Conservation (phyloP, 1,140 invertebrate species). For the Helicoverpa armigera region DNA sequence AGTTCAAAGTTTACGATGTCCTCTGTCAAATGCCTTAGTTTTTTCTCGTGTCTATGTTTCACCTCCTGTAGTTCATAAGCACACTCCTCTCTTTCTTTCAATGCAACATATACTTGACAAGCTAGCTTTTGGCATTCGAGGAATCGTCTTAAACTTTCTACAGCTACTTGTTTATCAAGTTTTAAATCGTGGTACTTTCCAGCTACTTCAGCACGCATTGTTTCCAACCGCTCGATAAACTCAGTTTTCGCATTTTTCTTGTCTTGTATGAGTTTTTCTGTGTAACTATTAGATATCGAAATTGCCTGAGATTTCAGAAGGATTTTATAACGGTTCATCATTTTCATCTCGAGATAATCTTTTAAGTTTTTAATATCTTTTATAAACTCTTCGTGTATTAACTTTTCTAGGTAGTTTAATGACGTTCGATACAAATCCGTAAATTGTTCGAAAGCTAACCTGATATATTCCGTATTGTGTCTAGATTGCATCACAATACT, state of each 20-base stretch:
- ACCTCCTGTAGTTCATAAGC: constrained; percentile 65
- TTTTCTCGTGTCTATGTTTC: constrained; percentile 69
- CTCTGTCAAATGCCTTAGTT: constrained; percentile 65
- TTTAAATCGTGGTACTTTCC: constrained; percentile 72
- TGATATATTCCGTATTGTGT: constrained; percentile 69
- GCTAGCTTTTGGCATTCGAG: constrained; percentile 76
- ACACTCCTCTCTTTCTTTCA: constrained; percentile 74
- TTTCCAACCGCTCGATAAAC: constrained; percentile 67
- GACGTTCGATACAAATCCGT: constrained; percentile 66
- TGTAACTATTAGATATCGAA: constrained; percentile 67
- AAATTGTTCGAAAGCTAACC: constrained; percentile 71
- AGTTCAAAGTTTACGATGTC: constrained; percentile 72
- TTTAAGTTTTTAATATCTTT: constrained; percentile 65
- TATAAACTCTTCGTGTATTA: constrained; percentile 65
- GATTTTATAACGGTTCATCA: constrained; percentile 61
- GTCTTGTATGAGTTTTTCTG: constrained; percentile 62
- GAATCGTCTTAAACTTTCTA: constrained; percentile 71
- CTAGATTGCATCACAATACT: constrained; percentile 59
- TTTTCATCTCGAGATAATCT: constrained; percentile 62
- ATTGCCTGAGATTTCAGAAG: constrained; percentile 71
- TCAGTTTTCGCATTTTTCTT: constrained; percentile 64
- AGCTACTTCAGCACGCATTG: constrained; percentile 53
- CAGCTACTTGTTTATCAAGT: constrained; percentile 72
- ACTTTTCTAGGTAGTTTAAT: constrained; percentile 68
- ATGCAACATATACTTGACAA: constrained; percentile 78